These are phyloP conservation scores for Aphis craccivora DNA, from an alignment of 1,140 invertebrate genomes.

Conservation along the genomic window DNA sequence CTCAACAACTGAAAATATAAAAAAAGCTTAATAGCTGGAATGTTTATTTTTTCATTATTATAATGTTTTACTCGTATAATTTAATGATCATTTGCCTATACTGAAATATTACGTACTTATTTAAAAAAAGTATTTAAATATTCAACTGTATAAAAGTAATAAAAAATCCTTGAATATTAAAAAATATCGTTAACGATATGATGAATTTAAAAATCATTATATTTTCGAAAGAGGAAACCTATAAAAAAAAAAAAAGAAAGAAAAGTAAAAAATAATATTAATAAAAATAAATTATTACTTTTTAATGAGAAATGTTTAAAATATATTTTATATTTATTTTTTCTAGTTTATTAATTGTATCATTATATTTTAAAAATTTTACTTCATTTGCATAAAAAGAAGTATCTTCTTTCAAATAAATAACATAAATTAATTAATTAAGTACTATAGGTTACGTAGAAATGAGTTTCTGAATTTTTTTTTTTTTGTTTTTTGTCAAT, in stretches of 20 bases:
- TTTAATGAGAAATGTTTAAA: background rate
- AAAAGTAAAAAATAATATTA: constrained; percentile 18
- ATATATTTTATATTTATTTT: constrained; percentile 10
- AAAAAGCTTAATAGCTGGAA: background rate
- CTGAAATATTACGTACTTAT: background rate
- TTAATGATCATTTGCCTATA: background rate
- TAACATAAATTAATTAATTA: background rate
- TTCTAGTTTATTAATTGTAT: background rate
- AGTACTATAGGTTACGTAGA: background rate
- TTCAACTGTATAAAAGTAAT: background rate
- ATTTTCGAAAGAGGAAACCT: background rate
- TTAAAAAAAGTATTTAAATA: constrained; percentile 4
- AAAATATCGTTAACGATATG: background rate
- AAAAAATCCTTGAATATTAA: background rate
- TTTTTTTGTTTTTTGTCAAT: background rate
- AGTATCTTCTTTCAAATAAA: background rate
- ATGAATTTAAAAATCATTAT: constrained; percentile 2
- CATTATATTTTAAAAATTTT: background rate
- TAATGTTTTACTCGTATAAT: background rate
- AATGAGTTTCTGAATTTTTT: background rate
- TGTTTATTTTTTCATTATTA: background rate
- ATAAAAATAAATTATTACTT: constrained; percentile 12
- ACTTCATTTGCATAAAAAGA: background rate
- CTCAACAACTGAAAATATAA: background rate
- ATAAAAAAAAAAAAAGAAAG: background rate